These are phyloP conservation scores for Drosophila neocordata DNA, from an alignment of 1,140 invertebrate species.

Conservation along the genomic window DNA sequence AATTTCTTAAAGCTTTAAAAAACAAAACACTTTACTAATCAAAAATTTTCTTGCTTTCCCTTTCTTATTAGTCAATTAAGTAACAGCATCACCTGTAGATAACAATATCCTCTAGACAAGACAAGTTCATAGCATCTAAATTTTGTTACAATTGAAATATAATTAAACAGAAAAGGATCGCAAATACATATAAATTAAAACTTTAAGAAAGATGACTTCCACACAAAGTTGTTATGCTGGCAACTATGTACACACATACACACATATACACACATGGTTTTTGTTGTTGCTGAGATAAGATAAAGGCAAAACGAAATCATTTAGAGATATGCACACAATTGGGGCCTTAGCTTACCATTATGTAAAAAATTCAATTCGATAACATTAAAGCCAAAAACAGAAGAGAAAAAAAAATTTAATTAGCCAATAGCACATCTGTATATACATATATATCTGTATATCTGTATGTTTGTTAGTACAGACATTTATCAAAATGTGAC, in stretches of 20 bases:
- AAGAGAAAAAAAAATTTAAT: background rate
- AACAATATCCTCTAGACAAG: no score
- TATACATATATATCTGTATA: no score
- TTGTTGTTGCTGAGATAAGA: slow-evolving; percentile 52
- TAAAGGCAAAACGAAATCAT: slow-evolving; percentile 58
- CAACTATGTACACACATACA: slow-evolving; percentile 22
- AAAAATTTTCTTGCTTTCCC: no score
- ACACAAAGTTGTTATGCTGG: slow-evolving; percentile 20
- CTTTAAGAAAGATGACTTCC: slow-evolving; percentile 24
- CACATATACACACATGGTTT: background rate
- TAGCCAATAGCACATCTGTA: background rate
- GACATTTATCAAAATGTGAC: slow-evolving; percentile 38
- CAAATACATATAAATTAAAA: no score
- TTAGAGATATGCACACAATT: slow-evolving; percentile 39
- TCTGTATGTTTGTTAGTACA: background rate
- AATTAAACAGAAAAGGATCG: no score
- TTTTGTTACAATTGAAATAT: no score
- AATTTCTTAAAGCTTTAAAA: no score
- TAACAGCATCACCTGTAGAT: no score
- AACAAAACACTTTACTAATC: no score
- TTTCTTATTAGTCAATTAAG: no score
- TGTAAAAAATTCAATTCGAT: slow-evolving; percentile 43
- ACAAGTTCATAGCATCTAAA: no score
- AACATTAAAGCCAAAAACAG: slow-evolving; percentile 27
- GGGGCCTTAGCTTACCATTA: slow-evolving; percentile 17